These are phyloP conservation scores for Pantelozetes paolii DNA, from an alignment of 2,888 invertebrate species.

Conservation along the genomic window DNA sequence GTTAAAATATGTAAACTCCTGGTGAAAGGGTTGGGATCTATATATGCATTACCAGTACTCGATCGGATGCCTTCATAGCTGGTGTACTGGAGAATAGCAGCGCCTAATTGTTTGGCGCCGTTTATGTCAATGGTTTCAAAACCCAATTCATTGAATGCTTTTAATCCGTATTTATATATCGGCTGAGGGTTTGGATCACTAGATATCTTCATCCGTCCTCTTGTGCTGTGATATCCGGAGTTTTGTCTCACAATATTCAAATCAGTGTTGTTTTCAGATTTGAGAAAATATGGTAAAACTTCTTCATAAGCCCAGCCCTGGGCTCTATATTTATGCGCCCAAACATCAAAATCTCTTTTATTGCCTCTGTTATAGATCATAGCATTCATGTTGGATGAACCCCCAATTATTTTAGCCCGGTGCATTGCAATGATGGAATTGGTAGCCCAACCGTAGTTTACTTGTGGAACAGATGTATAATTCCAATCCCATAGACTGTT, in stretches of 20 bases:
- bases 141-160: conserved; percentile 27
- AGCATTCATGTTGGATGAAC: conserved; percentile 29
- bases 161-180: background rate
- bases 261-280: conserved; percentile 32
- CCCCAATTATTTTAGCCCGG: conserved; percentile 31
- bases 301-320: conserved; percentile 28
- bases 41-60: conserved; percentile 30
- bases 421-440: background rate
- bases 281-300: conserved; percentile 37
- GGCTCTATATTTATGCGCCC: conserved; percentile 18
- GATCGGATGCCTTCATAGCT: background rate
- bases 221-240: conserved; percentile 22
- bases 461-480: conserved; percentile 24
- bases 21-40: conserved; percentile 38
- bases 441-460: background rate
- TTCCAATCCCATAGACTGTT: conserved; percentile 26
- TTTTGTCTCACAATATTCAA: conserved; percentile 27
- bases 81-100: conserved; percentile 26
- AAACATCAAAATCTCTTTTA: conserved; percentile 26
- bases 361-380: conserved; percentile 38
- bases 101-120: conserved; percentile 30
- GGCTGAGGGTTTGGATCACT: background rate
- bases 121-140: conserved; percentile 33
- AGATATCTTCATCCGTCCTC: conserved; percentile 34
- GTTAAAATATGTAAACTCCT: conserved; percentile 10